Base-by-base conservation (phyloP, 2,888 invertebrate species). In the Drosophila maculinotata region DNA sequence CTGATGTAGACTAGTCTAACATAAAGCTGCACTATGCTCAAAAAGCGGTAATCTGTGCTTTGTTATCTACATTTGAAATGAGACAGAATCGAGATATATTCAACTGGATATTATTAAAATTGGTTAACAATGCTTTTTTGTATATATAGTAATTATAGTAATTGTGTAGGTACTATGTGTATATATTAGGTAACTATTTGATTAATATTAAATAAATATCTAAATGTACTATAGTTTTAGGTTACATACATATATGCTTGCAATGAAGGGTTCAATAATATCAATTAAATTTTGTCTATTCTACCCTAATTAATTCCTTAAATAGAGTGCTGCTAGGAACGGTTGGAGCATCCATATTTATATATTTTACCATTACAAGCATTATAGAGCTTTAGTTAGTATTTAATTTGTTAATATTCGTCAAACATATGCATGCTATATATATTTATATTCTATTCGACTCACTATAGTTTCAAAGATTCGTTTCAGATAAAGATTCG, bases 101-200 rank as follows among this genome's bases (percentile, higher is more conserved):
- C 30, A 59, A 45, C 8, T 59, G 44, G 45, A 44, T 56, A 45
- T 59, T 59, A 23, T 26, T 2, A 20, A 42, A 28, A 30, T 30
- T 36, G 33, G 17, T 28, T 35, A 35, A 48, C 9, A 3, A 48
- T 25, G 15, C 7, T 25, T 48, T n/a, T 25, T 25, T 17, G n/a
- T 23, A 12, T 42, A 25, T 8, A 47, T 44, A 9, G 6, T 47
- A 47, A 14, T 31, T 12, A 33, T 20, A 12, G 6, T 47, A 47
- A 14, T 31, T 12, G 26, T 20, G 10, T 60, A 62, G 62, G 62
- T 63, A 63, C 60, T 60, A 31, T 49, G 60, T 60, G 28, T 56
- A 39, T 45, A 28, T 51, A 26, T 33, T 10, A n/a, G 0, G 15
- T 36, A 36, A n/a, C n/a, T 20, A 15, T 54, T 54, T 20, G 14